Base-by-base conservation (phyloP, 2,113 vertebrate genomes). In the Gasterosteus aculeatus region DNA sequence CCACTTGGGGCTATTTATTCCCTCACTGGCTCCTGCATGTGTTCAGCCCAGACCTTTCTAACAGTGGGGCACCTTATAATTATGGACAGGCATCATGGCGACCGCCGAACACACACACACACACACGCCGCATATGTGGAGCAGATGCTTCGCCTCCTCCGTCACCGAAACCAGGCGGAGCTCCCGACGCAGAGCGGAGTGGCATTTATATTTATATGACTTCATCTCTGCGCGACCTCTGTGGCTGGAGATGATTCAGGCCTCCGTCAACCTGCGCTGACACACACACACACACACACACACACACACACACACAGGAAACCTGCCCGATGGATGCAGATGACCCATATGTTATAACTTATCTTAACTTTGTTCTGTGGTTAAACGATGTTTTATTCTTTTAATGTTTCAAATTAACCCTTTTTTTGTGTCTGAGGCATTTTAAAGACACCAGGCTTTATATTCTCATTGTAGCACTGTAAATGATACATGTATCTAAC, bases 1-100 rank as follows among this genome's bases (percentile, higher is more conserved):
- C 87, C 89, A 89, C 90, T 88, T 82, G 87, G 88, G 86, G 84
- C 88, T 89, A 86, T 87, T 88, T 85, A 90, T 90, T 88, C 89
- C 89, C 87, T 86, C 12, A 57, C 81, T 80, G 83, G 77, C 85
- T 83, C 81, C 75, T 86, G 90, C 87, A 85, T 87, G 88, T 91
- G 86, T 91, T 90, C 80, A 62, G 84, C 22, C 67, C 72, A 71
- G 87, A 86, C 86, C 88, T 87, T 86, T 88, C 77, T 72, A 82
- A 80, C 86, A 86, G 82, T 57, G 83, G 81, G 91, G 74, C 87
- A 87, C 73, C 83, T 87, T 88, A 76, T 92, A 90, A 92, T 93
- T 90, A 88, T 87, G 90, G 92, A 91, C 84, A 88, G 74, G 88
- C 88, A 80, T 91, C 81, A 90, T 76, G 80, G 78, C 83, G 65